phyloP scores from a whole-genome alignment of 2,797 vertebrate species.

The Centroberyx gerrardi region DNA sequence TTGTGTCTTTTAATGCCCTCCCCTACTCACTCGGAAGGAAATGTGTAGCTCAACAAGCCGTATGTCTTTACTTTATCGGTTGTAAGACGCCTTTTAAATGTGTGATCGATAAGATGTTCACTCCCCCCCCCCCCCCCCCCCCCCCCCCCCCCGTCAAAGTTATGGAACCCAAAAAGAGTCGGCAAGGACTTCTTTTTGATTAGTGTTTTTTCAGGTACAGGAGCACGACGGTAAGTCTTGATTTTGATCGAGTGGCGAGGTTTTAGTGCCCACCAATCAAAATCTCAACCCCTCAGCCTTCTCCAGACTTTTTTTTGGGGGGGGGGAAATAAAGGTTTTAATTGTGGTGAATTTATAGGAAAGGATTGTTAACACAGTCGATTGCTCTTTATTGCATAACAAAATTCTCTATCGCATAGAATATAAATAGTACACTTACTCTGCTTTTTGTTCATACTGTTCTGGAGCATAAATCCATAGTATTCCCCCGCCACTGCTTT shows the following conservation, averaged over 20 bases:
- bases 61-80: constrained; percentile 80
- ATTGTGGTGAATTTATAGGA: constrained; percentile 54
- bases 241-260: constrained; percentile 84
- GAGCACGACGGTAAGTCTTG: constrained; percentile 86
- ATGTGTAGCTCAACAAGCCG: constrained; percentile 82
- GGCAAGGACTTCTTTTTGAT: constrained; percentile 65
- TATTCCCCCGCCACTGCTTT: constrained; percentile 66
- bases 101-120: constrained; percentile 66
- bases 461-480: constrained; percentile 71
- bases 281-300: constrained; percentile 64
- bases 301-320: constrained; percentile 39
- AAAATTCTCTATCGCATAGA: constrained; percentile 40
- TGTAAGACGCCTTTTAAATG: constrained; percentile 73
- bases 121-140: constrained; percentile 15
- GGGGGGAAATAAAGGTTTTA: constrained; percentile 41
- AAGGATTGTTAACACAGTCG: constrained; percentile 42
- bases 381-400: constrained; percentile 44
- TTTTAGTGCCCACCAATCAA: constrained; percentile 79
- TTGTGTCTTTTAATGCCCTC: constrained; percentile 82
- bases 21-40: constrained; percentile 84
- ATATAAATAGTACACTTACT: constrained; percentile 63
- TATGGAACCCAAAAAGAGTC: constrained; percentile 62
- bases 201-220: constrained; percentile 76
- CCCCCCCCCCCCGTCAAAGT: constrained; percentile 42
- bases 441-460: constrained; percentile 55